Base-by-base conservation (phyloP, 2,888 invertebrate species). In the Eupithecia subfuscata region DNA sequence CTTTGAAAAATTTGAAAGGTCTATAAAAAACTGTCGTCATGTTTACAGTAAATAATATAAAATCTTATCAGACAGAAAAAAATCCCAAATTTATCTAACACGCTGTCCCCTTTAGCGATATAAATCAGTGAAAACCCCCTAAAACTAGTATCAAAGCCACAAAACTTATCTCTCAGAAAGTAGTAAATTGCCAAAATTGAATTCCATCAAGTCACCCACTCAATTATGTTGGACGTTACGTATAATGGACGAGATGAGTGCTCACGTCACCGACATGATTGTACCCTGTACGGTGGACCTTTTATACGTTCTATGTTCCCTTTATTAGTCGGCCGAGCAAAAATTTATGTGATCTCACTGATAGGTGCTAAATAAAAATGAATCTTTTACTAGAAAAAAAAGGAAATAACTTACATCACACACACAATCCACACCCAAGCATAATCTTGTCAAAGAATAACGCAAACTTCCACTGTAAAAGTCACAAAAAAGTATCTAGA, bases 201-300 rank as follows among this genome's bases (percentile, higher is more conserved):
- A 82, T 82, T 78, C 80, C 79, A 82, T 82, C 82, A 82, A 82
- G 80, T 80, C 80, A 77, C 78, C 79, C 78, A 73, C 80, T 80
- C 82, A 80, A 82, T 80, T 82, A 79, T 78, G 82, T 78, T 79
- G 81, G 81, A 80, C 79, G 81, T 81, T 81, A 80, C 78, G 79
- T 78, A 78, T 82, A 82, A 82, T 82, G 80, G 82, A 78, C 78
- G 82, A 78, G 82, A 82, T 82, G 82, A 82, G 80, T 82, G 80
- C 77, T 78, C 78, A 69, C 65, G 77, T 74, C 79, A 76, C 80
- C 63, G 80, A 80, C 79, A 81, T 81, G 79, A 81, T 80, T 81
- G 81, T 80, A 77, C 78, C 75, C 73, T 80, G 78, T 78, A 76
- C 76, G 78, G 71, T 68, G 72, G 78, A 73, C 74, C 77, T 76